Conservation (phyloP, 1,140 invertebrate genomes). For the Argopecten irradians region DNA sequence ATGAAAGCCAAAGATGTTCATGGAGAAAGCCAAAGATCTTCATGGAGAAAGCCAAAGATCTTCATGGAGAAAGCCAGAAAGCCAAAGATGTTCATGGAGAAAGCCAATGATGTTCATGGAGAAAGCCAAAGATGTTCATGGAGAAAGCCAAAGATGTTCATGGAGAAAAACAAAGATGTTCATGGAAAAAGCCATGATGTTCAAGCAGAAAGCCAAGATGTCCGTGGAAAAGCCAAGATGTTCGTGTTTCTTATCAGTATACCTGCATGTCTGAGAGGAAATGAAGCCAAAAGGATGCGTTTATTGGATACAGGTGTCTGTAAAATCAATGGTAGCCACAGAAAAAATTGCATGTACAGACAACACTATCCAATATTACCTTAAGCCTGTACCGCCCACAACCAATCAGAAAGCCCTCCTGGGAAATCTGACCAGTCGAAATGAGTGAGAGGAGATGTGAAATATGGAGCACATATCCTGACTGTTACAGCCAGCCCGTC, state of each 20-base stretch:
- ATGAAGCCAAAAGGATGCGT: not conserved
- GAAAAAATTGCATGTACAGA: not conserved
- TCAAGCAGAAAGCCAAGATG: too few relatives aligned
- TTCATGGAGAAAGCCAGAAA: too few relatives aligned
- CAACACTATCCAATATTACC: not conserved
- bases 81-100: too few relatives aligned
- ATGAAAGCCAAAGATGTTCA: too few relatives aligned
- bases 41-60: too few relatives aligned
- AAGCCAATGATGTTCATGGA: too few relatives aligned
- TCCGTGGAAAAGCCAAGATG: too few relatives aligned
- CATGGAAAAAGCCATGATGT: too few relatives aligned
- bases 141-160: too few relatives aligned
- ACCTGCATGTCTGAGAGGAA: not conserved
- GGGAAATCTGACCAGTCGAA: not conserved
- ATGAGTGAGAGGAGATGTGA: not conserved
- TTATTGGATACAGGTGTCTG: not conserved
- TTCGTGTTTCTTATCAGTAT: not conserved
- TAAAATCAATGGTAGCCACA: not conserved
- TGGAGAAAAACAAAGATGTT: too few relatives aligned
- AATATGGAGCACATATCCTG: conserved; percentile 5
- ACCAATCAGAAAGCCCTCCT: not conserved
- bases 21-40: too few relatives aligned
- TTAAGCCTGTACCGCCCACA: not conserved
- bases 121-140: too few relatives aligned
- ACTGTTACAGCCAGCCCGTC: not conserved